Evolutionary conservation across 2,888 invertebrate genomes (phyloP).

Genomic region (Habroteleia sp.): DNA sequence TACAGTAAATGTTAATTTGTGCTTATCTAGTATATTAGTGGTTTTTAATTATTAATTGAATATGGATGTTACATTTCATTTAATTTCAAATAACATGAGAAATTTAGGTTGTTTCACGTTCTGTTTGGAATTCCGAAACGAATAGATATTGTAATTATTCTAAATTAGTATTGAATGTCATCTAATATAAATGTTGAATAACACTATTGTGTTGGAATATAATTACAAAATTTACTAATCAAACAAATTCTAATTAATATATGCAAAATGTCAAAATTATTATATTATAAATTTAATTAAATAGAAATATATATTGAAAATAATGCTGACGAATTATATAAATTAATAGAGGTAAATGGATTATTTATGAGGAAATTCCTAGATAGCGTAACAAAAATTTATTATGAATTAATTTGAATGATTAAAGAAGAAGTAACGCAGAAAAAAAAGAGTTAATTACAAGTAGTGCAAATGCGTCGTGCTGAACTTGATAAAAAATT

Average conservation of each 20-base stretch:
- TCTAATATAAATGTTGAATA: conserved; percentile 10
- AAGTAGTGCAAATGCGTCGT: too few species aligned
- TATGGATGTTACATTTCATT: too few species aligned
- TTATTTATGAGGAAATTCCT: conserved; percentile 18
- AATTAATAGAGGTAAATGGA: conserved; percentile 10
- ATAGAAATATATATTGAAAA: conserved; percentile 12
- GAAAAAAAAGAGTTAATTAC: too few species aligned
- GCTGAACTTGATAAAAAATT: too few species aligned
- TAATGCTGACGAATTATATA: conserved; percentile 6
- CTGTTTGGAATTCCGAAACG: background rate
- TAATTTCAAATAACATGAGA: too few species aligned
- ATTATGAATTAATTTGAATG: too few species aligned
- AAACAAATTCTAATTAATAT: conserved; percentile 26
- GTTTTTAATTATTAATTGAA: too few species aligned
- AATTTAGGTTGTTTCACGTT: conserved; percentile 11
- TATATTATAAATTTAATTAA: conserved; percentile 20
- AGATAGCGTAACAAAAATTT: too few species aligned
- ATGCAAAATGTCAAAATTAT: conserved; percentile 20
- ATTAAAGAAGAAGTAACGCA: too few species aligned
- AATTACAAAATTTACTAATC: conserved; percentile 15
- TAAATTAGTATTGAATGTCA: conserved; percentile 7
- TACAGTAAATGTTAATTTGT: too few species aligned
- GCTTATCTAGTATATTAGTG: too few species aligned
- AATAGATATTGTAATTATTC: conserved; percentile 5
- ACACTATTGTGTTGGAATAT: conserved; percentile 2